A percentile compares a stretch with the other conserved stretches of the same genome.
Conservation (phyloP, 2,113 vertebrate species). For the Neolamprologus ventralis region DNA sequence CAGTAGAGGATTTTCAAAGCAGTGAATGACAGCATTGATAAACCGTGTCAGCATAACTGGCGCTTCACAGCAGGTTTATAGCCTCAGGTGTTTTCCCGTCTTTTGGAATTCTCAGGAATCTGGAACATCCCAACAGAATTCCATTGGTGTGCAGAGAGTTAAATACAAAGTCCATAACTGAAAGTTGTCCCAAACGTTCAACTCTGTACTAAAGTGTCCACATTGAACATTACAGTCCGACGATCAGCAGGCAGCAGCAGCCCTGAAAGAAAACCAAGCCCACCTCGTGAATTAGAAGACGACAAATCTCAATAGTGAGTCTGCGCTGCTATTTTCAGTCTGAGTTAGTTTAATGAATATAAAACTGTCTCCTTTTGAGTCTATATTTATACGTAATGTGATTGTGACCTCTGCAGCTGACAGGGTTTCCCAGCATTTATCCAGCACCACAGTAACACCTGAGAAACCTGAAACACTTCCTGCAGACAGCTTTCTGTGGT, state of each 20-base stretch:
- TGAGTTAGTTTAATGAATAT: neutral
- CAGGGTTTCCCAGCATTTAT: neutral
- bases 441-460: neutral
- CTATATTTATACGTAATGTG: neutral
- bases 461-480: neutral
- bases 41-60: neutral
- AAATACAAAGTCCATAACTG: neutral
- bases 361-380: neutral
- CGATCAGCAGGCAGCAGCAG: neutral
- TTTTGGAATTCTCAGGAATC: neutral
- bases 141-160: neutral
- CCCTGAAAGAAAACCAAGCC: fast-evolving
- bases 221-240: neutral
- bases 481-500: neutral
- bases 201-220: fast-evolving
- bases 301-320: neutral
- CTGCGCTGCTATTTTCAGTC: neutral
- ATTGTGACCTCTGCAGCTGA: neutral
- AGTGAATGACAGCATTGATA: neutral
- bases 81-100: neutral
- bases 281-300: neutral
- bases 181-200: fast-evolving
- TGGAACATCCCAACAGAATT: neutral
- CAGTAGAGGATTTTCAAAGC: neutral
- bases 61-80: neutral